Conservation (phyloP, 2,797 vertebrate species). For the Pangasius djambal region DNA sequence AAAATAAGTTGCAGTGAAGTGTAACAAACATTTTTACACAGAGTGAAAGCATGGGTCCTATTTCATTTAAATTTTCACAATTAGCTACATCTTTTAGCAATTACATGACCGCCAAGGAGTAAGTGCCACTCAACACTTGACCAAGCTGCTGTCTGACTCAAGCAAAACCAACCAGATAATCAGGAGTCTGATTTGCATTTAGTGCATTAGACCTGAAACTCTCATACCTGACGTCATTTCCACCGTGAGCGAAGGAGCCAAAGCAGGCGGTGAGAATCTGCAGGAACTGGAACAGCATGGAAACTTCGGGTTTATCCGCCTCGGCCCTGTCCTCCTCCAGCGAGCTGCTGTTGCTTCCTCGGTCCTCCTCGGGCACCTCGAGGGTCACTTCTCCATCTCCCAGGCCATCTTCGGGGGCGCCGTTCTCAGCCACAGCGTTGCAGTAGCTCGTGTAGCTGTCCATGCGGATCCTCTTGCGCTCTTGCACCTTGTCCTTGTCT, state of each 20-base stretch:
- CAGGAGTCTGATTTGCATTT: neutral
- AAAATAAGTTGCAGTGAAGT: neutral
- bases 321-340: conserved; percentile 88
- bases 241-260: conserved; percentile 96
- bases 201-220: too few species aligned
- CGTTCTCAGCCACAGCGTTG: conserved; percentile 90
- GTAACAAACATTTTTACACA: neutral
- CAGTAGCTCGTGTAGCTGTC: conserved; percentile 99
- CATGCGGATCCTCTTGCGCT: conserved; percentile 89
- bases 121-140: neutral
- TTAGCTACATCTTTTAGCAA: neutral
- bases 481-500: conserved; percentile 74
- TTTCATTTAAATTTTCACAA: neutral
- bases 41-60: neutral
- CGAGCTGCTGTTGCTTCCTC: conserved; percentile 80
- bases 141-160: neutral
- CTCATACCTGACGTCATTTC: conserved; percentile 94
- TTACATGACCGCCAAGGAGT: neutral
- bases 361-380: conserved; percentile 73
- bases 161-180: too few species aligned
- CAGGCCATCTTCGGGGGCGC: conserved; percentile 67
- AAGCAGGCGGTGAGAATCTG: conserved; percentile 98
- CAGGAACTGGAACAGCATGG: conserved; percentile 94
- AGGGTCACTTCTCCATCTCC: conserved; percentile 74
- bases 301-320: conserved; percentile 88